These are phyloP conservation scores for Eufriesea mexicana DNA, from an alignment of 1,140 invertebrate species.

Conservation along the genomic window DNA sequence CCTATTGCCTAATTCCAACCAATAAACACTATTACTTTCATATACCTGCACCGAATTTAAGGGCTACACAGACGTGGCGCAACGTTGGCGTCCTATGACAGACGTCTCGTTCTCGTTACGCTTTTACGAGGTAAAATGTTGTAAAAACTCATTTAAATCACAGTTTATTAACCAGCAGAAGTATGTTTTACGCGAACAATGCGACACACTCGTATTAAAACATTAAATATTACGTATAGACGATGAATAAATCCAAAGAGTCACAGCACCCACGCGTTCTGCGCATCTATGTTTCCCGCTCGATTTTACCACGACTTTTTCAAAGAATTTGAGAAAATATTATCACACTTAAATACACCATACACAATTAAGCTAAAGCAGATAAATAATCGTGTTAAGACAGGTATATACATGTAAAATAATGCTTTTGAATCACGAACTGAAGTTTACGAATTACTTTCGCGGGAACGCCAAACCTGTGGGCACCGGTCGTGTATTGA, in stretches of 20 bases:
- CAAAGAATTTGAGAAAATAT: background rate
- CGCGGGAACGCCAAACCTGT: constrained; percentile 68
- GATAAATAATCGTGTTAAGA: background rate
- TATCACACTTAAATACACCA: background rate
- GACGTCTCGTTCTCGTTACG: background rate
- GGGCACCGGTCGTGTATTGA: constrained; percentile 62
- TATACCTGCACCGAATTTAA: background rate
- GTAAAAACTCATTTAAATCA: background rate
- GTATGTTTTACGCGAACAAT: background rate
- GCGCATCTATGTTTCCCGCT: constrained; percentile 43
- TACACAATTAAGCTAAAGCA: background rate
- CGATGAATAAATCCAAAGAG: constrained; percentile 20
- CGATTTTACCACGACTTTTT: constrained; percentile 29
- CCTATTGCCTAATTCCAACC: constrained; percentile 1
- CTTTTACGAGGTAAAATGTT: constrained; percentile 8
- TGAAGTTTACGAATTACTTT: constrained; percentile 56
- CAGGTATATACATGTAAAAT: background rate
- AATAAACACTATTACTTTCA: background rate
- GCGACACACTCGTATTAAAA: background rate
- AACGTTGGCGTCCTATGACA: constrained; percentile 32
- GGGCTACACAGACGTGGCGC: background rate
- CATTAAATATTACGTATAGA: background rate
- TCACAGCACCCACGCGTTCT: constrained; percentile 27
- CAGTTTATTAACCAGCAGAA: background rate
- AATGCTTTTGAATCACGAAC: background rate